A percentile compares a stretch with the other conserved stretches of the same genome.
phyloP scores from a whole-genome alignment of 2,113 vertebrate genomes.

The Corydoras sp. region DNA sequence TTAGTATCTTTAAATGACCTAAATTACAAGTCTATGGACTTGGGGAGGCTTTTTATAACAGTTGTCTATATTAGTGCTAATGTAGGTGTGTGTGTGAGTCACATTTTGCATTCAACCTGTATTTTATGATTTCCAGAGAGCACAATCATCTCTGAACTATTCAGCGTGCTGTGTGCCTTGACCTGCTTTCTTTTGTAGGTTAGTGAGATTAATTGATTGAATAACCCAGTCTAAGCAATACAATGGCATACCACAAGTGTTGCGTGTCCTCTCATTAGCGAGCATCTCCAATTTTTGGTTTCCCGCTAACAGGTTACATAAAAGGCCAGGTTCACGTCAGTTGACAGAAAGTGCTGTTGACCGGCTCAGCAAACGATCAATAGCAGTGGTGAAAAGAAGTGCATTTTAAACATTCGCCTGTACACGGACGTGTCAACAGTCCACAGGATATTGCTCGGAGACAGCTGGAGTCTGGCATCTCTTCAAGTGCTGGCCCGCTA shows the following conservation, averaged over 20 bases:
- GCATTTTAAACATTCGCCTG: neutral
- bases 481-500: conserved; percentile 12
- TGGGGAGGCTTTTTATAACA: no score
- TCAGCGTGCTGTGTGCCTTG: no score
- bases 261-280: neutral
- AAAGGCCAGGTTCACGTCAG: no score
- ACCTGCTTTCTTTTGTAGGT: neutral
- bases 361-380: neutral
- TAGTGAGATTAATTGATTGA: neutral
- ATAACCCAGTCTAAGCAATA: neutral
- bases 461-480: conserved; percentile 30
- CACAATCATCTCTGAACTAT: no score
- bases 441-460: conserved; percentile 18
- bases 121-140: no score
- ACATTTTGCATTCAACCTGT: no score
- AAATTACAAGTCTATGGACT: no score
- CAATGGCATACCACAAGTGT: neutral
- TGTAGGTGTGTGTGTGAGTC: no score
- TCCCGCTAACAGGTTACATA: neutral
- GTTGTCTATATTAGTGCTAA: no score
- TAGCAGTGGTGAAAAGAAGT: neutral
- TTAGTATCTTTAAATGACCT: no score
- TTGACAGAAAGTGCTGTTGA: neutral
- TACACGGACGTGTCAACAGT: conserved; percentile 7
- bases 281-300: neutral